A percentile compares a stretch with the other conserved stretches of the same genome.
These are phyloP conservation scores for Agonopterix heracliana DNA, from an alignment of 2,888 invertebrate species.

Conservation along the genomic window DNA sequence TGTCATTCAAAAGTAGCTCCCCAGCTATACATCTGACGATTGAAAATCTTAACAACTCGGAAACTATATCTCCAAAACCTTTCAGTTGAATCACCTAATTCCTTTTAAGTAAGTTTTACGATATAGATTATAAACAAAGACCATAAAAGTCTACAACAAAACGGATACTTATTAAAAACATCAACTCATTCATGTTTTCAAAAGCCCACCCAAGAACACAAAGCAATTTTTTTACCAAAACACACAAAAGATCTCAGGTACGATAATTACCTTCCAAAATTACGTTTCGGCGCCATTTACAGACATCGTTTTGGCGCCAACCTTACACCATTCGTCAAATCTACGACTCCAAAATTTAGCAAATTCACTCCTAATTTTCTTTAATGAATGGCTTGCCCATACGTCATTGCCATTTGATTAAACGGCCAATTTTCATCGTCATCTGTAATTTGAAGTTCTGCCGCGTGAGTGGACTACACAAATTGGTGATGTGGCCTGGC, in stretches of 20 bases:
- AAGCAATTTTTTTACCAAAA: slow-evolving; percentile 6
- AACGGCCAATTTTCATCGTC: slow-evolving; percentile 23
- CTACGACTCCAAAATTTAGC: slow-evolving; percentile 39
- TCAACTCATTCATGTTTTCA: slow-evolving; percentile 13
- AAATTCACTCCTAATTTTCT: slow-evolving; percentile 32
- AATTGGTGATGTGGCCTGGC: slow-evolving; percentile 21
- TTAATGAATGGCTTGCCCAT: slow-evolving; percentile 28
- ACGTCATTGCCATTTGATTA: slow-evolving; percentile 26
- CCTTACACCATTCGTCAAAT: slow-evolving; percentile 38
- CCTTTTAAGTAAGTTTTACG: no score
- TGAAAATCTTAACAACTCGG: no score
- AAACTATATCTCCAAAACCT: no score
- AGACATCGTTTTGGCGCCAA: slow-evolving; percentile 29
- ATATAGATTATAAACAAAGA: no score
- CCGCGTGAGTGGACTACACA: slow-evolving; percentile 1
- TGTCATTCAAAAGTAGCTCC: no score
- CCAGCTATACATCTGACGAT: no score
- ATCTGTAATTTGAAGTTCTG: slow-evolving; percentile 28
- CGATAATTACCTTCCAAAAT: slow-evolving; percentile 20
- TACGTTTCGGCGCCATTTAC: slow-evolving; percentile 25
- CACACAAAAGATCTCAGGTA: slow-evolving; percentile 15
- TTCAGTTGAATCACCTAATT: no score
- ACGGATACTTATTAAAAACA: not conserved
- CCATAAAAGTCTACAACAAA: no score
- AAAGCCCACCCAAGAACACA: slow-evolving; percentile 20